Base-by-base conservation (phyloP, 2,113 vertebrate genomes). In the Lagopus muta region DNA sequence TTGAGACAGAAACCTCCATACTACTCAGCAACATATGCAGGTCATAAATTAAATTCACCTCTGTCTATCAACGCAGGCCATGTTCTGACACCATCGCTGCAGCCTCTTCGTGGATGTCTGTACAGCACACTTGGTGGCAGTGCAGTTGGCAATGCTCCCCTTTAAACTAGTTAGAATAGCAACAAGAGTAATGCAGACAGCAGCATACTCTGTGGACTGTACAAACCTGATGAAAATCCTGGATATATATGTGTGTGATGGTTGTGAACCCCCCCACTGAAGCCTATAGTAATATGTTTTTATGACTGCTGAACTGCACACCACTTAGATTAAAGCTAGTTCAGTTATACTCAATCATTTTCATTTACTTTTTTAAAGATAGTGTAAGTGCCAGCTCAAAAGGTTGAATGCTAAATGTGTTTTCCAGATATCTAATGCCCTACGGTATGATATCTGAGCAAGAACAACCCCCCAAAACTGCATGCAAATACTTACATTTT, bases 1-100 rank as follows among this genome's bases (percentile, higher is more conserved):
- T 62, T 66, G 50, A 80, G 45, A 90, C 13, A 93, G 83, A 93
- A 88, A 58, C 50, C 50, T 83, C 57, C 12, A 2, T 76, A 69
- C 17, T 57, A 62, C 34, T 61, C 73, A 70, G 22, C 27, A 64
- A 90, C n/a, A 83, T 5, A 55, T 60, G 70, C 52, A 71, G 32
- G 34, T 22, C 20, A 88, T 88, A 83, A 85, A 86, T 86, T 65
- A 73, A 5, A 0, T 36, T 72, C 48, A 52, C 38, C 58, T 86
- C 25, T 73, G 69, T 65, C 45, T 67, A 34, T 71, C 60, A 47
- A 89, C 30, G 2, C 50, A 67, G 28, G 3, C 47, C 78, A 38
- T 25, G 42, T 40, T 20, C 43, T 76, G 82, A 88, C 15, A 80
- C 54, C 43, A 76, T 25, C 17, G 10, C 28, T 58, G 82, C 64